Percentiles rank a stretch among this genome's conserved stretches.
Evolutionary conservation across 2,888 invertebrate genomes (phyloP).

Genomic region (Bembecia ichneumoniformis): DNA sequence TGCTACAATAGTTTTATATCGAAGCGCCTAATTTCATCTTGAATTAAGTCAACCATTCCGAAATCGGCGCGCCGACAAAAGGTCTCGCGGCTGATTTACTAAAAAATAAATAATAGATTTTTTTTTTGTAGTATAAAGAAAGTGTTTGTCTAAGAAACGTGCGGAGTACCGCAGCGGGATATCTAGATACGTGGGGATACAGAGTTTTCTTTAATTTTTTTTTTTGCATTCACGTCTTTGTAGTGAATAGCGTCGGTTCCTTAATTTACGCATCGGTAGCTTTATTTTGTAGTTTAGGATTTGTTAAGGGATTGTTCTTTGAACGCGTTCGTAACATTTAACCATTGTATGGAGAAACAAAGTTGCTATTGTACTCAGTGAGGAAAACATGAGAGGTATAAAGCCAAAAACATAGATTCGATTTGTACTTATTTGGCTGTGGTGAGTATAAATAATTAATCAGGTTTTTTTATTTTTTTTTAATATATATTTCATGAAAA

Average conservation of each 20-base stretch:
- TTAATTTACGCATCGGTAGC: constrained; percentile 69
- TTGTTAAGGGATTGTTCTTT: constrained; percentile 59
- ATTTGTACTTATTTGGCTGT: too few relatives aligned
- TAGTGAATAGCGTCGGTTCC: constrained; percentile 52
- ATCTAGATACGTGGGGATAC: constrained; percentile 55
- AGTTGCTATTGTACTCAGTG: background rate
- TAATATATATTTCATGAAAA: too few relatives aligned
- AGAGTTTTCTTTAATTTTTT: constrained; percentile 53
- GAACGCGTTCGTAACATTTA: constrained; percentile 50
- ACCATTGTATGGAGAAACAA: background rate
- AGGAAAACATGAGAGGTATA: background rate
- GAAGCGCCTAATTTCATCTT: constrained; percentile 33
- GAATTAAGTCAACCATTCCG: constrained; percentile 59
- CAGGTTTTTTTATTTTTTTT: too few relatives aligned
- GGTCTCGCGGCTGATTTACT: constrained; percentile 38
- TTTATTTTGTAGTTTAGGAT: constrained; percentile 58
- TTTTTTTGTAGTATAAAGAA: constrained; percentile 45
- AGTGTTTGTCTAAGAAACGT: constrained; percentile 71
- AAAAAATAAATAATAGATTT: constrained; percentile 53
- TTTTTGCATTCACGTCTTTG: constrained; percentile 50
- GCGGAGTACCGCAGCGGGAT: constrained; percentile 61
- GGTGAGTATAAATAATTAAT: too few relatives aligned
- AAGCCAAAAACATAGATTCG: too few relatives aligned
- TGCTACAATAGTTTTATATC: constrained; percentile 19
- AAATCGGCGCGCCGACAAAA: constrained; percentile 40